phyloP scores from a whole-genome alignment of 2,113 vertebrate species.

The Pelodiscus sinensis region DNA sequence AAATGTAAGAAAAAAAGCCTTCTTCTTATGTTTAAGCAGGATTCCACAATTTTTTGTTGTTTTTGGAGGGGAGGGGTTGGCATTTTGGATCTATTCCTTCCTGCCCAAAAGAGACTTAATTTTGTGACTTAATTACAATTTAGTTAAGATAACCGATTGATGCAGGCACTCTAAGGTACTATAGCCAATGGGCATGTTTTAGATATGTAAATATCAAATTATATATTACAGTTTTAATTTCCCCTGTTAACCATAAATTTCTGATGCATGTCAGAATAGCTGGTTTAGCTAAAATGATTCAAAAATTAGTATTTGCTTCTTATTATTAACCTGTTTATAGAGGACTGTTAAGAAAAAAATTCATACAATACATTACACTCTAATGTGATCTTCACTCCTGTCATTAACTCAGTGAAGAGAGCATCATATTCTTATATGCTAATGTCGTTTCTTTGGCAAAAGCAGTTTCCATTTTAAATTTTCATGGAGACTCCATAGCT shows the following conservation, averaged over 20 bases:
- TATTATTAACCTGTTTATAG: not conserved
- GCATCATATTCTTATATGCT: conserved; percentile 8
- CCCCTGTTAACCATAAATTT: conserved; percentile 51
- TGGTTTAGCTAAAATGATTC: conserved; percentile 49
- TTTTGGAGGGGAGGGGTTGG: not conserved
- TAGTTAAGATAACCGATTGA: not conserved
- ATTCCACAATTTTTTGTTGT: not conserved
- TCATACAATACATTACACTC: not conserved
- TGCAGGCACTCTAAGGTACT: not conserved
- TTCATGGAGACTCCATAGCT: not conserved
- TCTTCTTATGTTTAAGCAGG: not conserved
- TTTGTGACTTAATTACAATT: not conserved
- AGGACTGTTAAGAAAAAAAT: not conserved
- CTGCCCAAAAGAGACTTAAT: not conserved
- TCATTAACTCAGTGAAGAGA: not conserved
- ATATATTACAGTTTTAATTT: conserved; percentile 21
- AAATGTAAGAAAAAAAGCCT: not conserved
- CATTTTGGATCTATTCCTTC: not conserved
- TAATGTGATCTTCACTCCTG: conserved; percentile 21
- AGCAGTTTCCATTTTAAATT: not conserved
- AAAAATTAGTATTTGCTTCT: conserved; percentile 47
- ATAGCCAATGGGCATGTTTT: not conserved
- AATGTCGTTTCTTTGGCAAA: not conserved
- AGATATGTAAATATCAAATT: conserved; percentile 20
- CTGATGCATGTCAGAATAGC: conserved; percentile 46